phyloP scores from a whole-genome alignment of 2,113 vertebrate species.

The Saccopteryx leptura region DNA sequence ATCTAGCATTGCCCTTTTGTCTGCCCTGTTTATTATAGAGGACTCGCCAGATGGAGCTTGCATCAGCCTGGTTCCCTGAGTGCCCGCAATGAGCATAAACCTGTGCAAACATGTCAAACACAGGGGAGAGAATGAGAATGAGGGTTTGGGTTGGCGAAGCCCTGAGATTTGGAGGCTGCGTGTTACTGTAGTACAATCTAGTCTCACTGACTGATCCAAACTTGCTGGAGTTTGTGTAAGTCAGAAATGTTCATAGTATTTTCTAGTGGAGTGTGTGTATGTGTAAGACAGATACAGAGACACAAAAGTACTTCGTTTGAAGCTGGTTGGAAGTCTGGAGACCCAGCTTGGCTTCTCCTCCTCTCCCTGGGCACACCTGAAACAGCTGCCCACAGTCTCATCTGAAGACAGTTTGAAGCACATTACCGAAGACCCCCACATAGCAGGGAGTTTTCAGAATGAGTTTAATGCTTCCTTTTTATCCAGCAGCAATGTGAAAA shows the following conservation, averaged over 20 bases:
- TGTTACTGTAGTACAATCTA: slow-evolving; percentile 29
- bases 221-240: not conserved
- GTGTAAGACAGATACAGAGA: not conserved
- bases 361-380: not conserved
- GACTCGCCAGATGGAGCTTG: not conserved
- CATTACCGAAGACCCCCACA: not conserved
- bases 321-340: not conserved
- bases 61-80: not conserved
- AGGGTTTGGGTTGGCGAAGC: not conserved
- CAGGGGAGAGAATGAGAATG: not conserved
- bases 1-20: not conserved
- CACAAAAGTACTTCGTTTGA: not conserved
- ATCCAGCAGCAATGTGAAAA: slow-evolving; percentile 64
- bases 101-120: not conserved
- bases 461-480: slow-evolving; percentile 63
- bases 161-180: not conserved
- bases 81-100: not conserved
- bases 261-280: not conserved
- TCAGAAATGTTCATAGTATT: slow-evolving; percentile 36
- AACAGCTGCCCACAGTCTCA: slow-evolving; percentile 14
- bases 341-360: not conserved
- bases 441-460: not conserved
- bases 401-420: slow-evolving; percentile 33
- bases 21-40: not conserved
- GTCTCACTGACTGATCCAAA: slow-evolving; percentile 6